Evolutionary conservation across 2,888 invertebrate genomes (phyloP), one percentile per base, ranked within the genome.

Genomic region (Leptura quadrifasciata): DNA sequence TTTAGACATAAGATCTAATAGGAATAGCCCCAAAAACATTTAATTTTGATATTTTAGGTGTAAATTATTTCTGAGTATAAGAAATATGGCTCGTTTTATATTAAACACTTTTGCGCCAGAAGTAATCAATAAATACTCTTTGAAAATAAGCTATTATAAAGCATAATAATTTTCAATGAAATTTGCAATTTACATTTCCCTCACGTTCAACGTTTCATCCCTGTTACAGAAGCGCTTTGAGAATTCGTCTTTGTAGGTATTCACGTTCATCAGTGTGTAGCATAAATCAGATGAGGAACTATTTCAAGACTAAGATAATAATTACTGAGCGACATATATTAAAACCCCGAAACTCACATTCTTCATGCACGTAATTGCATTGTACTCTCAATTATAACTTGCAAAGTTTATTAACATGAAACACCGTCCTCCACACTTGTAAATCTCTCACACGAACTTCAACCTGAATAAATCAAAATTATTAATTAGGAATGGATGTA

Each of bases 401-500:
- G n/a, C 24, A 10, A 20, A 67, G 31, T 67, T 27, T 67, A 52
- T 54, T 17, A 47, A 24, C 47, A 24, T 20, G 15, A 58, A 58
- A 58, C 18, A 8, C 8, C 27, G 27, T 8, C 67, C 31, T 27
- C 10, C 55, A 57, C 55, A 18, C 31, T 57, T 55, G 24, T 68
- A 68, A 57, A 68, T 68, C 57, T 55, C 57, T 18, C 12, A 10
- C 20, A 54, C 5, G 17, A 35, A 68, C 55, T 68, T 17, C 55
- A 55, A 10, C 27, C 0, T 18, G 31, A 6, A 35, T 68, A 68
- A 68, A 57, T 68, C 35, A 68, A 68, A 68, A 57, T 68, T 68
- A 68, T 68, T 68, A 68, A 68, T 68, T 68, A 68, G 68, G 57
- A 68, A 35, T 68, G 55, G 31, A 55, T 68, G 68, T 31, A 27